Evolutionary conservation across 2,113 vertebrate species (phyloP).

Genomic region (Rhegmatorhina hoffmannsi): DNA sequence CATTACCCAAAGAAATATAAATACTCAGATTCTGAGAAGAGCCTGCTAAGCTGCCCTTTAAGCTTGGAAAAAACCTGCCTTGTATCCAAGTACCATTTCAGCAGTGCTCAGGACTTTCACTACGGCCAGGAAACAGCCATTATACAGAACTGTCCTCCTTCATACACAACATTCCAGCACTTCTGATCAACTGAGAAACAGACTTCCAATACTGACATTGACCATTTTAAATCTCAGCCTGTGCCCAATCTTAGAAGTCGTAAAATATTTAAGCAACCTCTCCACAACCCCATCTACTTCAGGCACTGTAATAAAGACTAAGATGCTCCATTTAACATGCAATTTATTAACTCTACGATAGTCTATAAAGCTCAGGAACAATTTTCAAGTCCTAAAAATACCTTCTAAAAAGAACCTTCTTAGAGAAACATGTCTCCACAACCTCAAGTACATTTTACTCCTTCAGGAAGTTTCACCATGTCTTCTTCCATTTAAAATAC

Average conservation of each 20-base stretch:
- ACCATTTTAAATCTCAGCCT: neutral
- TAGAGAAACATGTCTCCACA: neutral
- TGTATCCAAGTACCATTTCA: neutral
- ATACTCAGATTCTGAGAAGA: neutral
- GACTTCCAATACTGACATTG: neutral
- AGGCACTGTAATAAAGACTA: neutral
- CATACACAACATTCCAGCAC: neutral
- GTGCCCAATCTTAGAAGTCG: neutral
- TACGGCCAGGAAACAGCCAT: fast-evolving
- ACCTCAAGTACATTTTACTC: neutral
- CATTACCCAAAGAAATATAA: neutral
- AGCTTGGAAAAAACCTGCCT: neutral
- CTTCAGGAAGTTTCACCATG: neutral
- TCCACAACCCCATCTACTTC: neutral
- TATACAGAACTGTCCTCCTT: neutral
- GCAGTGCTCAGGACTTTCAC: neutral
- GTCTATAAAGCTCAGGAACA: neutral
- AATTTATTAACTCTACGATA: neutral
- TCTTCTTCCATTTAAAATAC: neutral
- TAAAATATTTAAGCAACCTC: neutral
- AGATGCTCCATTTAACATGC: neutral
- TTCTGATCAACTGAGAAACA: neutral
- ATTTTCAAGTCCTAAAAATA: neutral
- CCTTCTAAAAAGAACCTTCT: neutral
- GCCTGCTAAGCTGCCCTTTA: neutral